Conservation (phyloP, 2,113 vertebrate genomes). For the Myrmecobius fasciatus region DNA sequence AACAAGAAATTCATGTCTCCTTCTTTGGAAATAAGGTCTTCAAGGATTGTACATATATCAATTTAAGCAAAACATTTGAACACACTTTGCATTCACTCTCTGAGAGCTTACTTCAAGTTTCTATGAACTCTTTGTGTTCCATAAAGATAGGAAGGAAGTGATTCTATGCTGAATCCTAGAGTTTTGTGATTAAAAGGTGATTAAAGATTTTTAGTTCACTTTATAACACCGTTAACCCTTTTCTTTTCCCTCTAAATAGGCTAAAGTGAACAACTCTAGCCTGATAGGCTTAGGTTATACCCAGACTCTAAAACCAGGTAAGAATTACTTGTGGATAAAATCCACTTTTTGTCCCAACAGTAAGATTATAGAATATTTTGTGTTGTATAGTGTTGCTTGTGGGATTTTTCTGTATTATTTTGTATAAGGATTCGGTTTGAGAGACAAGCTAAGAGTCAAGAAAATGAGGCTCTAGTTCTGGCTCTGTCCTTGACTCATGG, state of each 20-base stretch:
- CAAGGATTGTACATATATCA: background rate
- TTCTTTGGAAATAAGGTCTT: background rate
- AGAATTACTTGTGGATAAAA: constrained; percentile 60
- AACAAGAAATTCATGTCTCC: constrained; percentile 21
- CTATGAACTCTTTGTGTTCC: constrained; percentile 28
- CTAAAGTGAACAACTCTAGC: constrained; percentile 99
- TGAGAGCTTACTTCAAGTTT: background rate
- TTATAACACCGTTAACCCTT: background rate
- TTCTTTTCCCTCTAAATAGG: constrained; percentile 83
- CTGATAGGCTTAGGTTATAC: constrained; percentile 97
- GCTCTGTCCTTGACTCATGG: background rate
- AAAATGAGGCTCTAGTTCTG: background rate
- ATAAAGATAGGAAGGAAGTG: background rate
- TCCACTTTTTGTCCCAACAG: constrained; percentile 19
- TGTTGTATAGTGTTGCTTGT: constrained; percentile 37
- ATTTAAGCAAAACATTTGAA: background rate
- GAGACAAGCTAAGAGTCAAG: background rate
- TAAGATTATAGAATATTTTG: constrained; percentile 2
- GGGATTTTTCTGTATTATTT: background rate
- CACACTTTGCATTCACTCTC: constrained; percentile 23
- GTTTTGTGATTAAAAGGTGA: background rate
- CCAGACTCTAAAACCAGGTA: constrained; percentile 97
- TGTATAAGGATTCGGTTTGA: background rate
- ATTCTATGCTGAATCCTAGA: constrained; percentile 15
- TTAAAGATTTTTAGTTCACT: constrained; percentile 7